Percentiles rank a stretch among this genome's conserved stretches.
phyloP scores from a whole-genome alignment of 2,797 vertebrate genomes.

The Artibeus lituratus region DNA sequence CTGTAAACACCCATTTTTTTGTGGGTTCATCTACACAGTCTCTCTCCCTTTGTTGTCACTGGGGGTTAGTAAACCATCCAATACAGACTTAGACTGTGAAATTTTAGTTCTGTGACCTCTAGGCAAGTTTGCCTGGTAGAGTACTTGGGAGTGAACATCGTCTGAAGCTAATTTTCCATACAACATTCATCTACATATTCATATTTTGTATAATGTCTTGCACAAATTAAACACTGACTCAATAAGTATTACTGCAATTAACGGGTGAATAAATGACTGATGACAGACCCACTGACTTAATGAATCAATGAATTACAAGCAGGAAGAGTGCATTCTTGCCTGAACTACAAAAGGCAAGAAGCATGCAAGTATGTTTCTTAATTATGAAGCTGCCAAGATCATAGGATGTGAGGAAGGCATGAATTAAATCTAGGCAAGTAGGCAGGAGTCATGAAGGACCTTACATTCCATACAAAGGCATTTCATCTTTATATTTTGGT shows the following conservation, averaged over 20 bases:
- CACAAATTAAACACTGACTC: not conserved
- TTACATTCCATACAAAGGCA: not conserved
- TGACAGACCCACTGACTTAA: not conserved
- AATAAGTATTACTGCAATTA: not conserved
- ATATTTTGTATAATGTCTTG: not conserved
- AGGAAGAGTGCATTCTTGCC: not conserved
- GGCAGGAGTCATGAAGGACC: not conserved
- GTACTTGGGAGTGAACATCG: not conserved
- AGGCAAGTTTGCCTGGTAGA: not conserved
- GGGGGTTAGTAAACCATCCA: not conserved
- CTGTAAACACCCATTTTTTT: not conserved
- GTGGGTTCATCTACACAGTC: not conserved
- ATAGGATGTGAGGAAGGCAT: not conserved
- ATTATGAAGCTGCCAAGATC: not conserved
- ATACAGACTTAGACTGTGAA: not conserved
- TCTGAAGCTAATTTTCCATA: not conserved
- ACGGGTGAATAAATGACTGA: not conserved
- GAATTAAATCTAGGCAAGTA: not conserved
- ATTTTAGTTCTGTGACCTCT: not conserved
- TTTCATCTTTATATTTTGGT: not conserved
- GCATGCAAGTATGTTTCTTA: not conserved
- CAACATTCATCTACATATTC: not conserved
- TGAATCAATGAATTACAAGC: not conserved
- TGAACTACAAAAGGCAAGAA: not conserved
- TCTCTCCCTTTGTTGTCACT: not conserved